phyloP scores from a whole-genome alignment of 2,797 vertebrate species.

The Cossypha niveicapilla region DNA sequence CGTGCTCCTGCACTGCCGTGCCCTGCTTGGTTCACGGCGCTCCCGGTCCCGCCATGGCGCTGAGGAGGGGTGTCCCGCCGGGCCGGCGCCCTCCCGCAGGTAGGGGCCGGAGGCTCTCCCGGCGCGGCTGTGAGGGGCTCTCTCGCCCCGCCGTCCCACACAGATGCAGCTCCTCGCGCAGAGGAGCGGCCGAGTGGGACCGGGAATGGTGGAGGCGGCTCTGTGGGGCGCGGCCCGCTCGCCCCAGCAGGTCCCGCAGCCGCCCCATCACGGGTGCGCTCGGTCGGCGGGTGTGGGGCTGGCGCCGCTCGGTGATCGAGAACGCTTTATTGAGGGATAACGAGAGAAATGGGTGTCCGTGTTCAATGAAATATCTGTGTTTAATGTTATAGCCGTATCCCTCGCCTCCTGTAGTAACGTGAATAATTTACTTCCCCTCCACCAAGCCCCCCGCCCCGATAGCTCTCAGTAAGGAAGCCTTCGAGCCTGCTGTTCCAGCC shows the following conservation, averaged over 20 bases:
- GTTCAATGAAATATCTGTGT: not conserved
- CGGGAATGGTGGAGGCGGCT: not conserved
- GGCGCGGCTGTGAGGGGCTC: not conserved
- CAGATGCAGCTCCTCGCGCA: not conserved
- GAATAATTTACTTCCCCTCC: not conserved
- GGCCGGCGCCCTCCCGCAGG: slow-evolving; percentile 65
- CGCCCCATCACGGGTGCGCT: not conserved
- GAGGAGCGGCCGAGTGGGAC: not conserved
- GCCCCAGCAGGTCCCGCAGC: not conserved
- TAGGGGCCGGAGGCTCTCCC: slow-evolving; percentile 19
- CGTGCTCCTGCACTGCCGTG: too few relatives aligned
- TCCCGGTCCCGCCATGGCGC: slow-evolving; percentile 33
- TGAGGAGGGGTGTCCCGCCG: not conserved
- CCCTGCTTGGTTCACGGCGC: not conserved
- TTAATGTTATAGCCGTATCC: too few relatives aligned
- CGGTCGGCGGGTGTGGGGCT: not conserved
- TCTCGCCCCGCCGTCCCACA: not conserved
- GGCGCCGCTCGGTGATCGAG: not conserved
- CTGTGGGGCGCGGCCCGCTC: not conserved
- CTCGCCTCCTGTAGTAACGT: too few relatives aligned
- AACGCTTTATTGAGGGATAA: not conserved
- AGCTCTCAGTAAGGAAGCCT: not conserved
- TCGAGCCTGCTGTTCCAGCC: not conserved
- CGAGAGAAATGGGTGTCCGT: accelerated
- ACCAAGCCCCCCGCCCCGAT: not conserved